Evolutionary conservation across 2,888 invertebrate species (phyloP).

Genomic region (Emmelina monodactyla): DNA sequence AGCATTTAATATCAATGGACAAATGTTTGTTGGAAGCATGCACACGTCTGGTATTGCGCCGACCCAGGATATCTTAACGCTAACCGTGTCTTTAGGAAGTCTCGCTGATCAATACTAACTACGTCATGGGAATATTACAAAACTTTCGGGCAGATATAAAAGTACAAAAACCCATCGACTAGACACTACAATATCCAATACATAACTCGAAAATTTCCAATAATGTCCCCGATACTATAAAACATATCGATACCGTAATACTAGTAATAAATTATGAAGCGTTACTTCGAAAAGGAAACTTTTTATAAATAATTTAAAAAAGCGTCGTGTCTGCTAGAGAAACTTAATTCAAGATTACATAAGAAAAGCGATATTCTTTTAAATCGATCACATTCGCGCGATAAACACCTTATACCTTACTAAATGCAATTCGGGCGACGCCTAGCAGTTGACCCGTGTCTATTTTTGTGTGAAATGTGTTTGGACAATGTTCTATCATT

Average conservation of each 20-base stretch:
- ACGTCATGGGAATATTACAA: constrained; percentile 3
- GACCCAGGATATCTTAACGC: constrained; percentile 41
- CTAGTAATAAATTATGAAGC: constrained; percentile 56
- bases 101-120: neutral
- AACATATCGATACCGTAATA: constrained; percentile 28
- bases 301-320: constrained; percentile 25
- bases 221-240: constrained; percentile 22
- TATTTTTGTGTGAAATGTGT: constrained; percentile 42
- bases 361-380: constrained; percentile 42
- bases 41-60: constrained; percentile 46
- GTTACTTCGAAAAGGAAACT: constrained; percentile 25
- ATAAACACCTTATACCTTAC: constrained; percentile 35
- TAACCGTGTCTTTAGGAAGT: constrained; percentile 15
- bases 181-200: constrained; percentile 53
- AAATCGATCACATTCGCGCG: constrained; percentile 49
- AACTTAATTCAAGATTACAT: constrained; percentile 43
- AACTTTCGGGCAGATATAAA: constrained; percentile 23
- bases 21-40: no score
- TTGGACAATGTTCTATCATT: constrained; percentile 43
- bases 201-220: constrained; percentile 34
- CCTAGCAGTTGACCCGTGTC: constrained; percentile 24
- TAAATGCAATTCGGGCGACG: constrained; percentile 37
- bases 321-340: constrained; percentile 40
- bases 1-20: no score
- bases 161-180: constrained; percentile 42